Evolutionary conservation across 2,113 vertebrate species (phyloP).

Genomic region (Syngnathoides biaculeatus): DNA sequence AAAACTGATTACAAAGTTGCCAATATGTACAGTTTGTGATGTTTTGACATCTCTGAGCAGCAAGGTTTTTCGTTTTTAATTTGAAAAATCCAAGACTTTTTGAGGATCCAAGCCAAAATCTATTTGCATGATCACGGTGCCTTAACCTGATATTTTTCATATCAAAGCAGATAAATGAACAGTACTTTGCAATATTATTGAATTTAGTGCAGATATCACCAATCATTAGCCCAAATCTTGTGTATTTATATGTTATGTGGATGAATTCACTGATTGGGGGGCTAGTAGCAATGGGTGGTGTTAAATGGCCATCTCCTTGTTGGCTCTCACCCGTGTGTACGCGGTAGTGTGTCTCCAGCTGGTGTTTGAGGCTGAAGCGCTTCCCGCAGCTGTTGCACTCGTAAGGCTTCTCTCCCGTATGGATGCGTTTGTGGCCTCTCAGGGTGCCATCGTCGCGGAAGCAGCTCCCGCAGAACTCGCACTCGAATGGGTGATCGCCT

Average conservation of each 20-base stretch:
- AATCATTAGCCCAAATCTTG: no score
- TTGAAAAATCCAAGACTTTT: no score
- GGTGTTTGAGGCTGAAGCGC: conserved; percentile 98
- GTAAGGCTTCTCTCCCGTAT: conserved; percentile 91
- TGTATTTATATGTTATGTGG: background rate
- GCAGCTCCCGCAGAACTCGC: conserved; percentile 97
- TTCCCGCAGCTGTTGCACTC: conserved; percentile 96
- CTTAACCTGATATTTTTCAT: no score
- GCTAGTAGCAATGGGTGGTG: background rate
- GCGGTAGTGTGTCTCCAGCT: conserved; percentile 97
- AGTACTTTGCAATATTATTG: no score
- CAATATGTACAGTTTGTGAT: no score
- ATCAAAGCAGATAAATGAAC: no score
- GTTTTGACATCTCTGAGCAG: no score
- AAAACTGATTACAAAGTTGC: no score
- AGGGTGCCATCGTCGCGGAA: conserved; percentile 97
- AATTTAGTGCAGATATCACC: no score
- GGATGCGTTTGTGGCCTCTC: conserved; percentile 95
- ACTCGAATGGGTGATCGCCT: conserved; percentile 97
- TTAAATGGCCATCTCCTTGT: background rate
- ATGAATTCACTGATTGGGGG: background rate
- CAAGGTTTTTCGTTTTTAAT: no score
- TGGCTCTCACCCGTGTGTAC: conserved; percentile 87
- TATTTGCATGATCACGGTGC: no score
- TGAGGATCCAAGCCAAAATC: no score